These are phyloP conservation scores for Panurus biarmicus DNA, from an alignment of 2,113 vertebrate species.

Conservation along the genomic window DNA sequence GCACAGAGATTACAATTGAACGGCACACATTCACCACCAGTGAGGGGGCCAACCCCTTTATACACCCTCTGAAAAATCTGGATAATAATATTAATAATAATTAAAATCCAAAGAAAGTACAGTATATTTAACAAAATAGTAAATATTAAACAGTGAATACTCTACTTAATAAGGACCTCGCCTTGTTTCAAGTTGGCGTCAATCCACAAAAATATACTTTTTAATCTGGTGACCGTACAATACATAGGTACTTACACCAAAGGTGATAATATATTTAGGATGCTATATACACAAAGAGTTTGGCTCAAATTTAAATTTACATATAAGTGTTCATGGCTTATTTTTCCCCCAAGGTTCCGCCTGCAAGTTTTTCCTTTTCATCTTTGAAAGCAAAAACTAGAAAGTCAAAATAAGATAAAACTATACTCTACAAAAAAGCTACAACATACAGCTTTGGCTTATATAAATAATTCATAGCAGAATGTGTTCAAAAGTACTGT, in stretches of 20 bases:
- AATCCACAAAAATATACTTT: slow-evolving; percentile 99
- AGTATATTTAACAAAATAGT: slow-evolving; percentile 93
- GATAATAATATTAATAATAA: slow-evolving; percentile 78
- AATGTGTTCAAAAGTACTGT: slow-evolving; percentile 87
- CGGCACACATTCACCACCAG: slow-evolving; percentile 88
- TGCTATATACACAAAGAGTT: slow-evolving; percentile 95
- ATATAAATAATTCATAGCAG: slow-evolving; percentile 95
- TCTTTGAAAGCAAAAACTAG: slow-evolving; percentile 83
- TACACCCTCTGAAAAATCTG: slow-evolving; percentile 81
- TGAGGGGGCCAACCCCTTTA: slow-evolving; percentile 77
- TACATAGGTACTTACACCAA: slow-evolving; percentile 90
- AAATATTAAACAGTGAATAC: slow-evolving; percentile 95
- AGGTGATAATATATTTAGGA: slow-evolving; percentile 95
- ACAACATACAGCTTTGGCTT: slow-evolving; percentile 97
- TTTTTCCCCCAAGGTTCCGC: slow-evolving; percentile 89
- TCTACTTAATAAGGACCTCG: slow-evolving; percentile 91
- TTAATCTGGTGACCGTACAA: slow-evolving; percentile 91
- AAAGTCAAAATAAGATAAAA: slow-evolving; percentile 85
- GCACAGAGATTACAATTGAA: slow-evolving; percentile 85
- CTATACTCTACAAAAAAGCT: slow-evolving; percentile 86
- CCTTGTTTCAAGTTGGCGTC: slow-evolving; percentile 88
- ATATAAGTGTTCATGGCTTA: slow-evolving; percentile 99
- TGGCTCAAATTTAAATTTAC: slow-evolving; percentile 98
- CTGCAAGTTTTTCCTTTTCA: slow-evolving; percentile 83
- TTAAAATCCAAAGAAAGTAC: slow-evolving; percentile 88